phyloP scores from a whole-genome alignment of 2,888 invertebrate species.

The Apocheima hispidaria region DNA sequence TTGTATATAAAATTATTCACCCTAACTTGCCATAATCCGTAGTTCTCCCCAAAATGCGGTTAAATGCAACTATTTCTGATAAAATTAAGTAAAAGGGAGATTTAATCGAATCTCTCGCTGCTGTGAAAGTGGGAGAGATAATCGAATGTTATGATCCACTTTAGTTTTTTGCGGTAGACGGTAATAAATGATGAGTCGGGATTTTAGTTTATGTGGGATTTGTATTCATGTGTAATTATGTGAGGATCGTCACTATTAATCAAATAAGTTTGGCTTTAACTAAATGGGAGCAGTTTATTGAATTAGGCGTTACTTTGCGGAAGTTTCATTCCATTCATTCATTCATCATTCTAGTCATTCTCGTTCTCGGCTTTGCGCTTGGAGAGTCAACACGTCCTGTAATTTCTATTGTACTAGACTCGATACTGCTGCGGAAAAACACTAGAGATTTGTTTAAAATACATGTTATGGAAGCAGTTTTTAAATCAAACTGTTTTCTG shows the following conservation, averaged over 20 bases:
- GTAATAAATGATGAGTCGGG: conserved; percentile 43
- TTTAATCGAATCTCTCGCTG: conserved; percentile 71
- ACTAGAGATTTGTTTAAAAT: too few relatives aligned
- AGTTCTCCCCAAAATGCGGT: conserved; percentile 69
- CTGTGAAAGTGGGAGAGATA: conserved; percentile 57
- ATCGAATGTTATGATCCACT: conserved; percentile 72
- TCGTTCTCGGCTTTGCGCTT: too few relatives aligned
- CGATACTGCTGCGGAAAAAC: too few relatives aligned
- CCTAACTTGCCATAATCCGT: conserved; percentile 61
- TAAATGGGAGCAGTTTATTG: not conserved
- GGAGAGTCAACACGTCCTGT: too few relatives aligned
- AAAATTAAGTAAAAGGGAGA: conserved; percentile 76
- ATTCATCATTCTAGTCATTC: too few relatives aligned
- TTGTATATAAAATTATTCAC: conserved; percentile 69
- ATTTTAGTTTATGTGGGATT: conserved; percentile 18
- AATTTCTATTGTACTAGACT: too few relatives aligned
- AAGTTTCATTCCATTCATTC: too few relatives aligned
- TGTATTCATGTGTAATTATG: conserved; percentile 7
- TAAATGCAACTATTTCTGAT: conserved; percentile 74
- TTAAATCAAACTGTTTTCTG: too few relatives aligned
- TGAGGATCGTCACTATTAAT: conserved; percentile 10
- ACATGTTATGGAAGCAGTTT: too few relatives aligned
- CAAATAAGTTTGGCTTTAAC: conserved; percentile 3
- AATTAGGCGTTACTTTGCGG: too few relatives aligned
- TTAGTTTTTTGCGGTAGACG: conserved; percentile 61